A percentile compares a stretch with the other conserved stretches of the same genome.
Conservation (phyloP, 1,140 invertebrate species). For the Drosophila pandora region DNA sequence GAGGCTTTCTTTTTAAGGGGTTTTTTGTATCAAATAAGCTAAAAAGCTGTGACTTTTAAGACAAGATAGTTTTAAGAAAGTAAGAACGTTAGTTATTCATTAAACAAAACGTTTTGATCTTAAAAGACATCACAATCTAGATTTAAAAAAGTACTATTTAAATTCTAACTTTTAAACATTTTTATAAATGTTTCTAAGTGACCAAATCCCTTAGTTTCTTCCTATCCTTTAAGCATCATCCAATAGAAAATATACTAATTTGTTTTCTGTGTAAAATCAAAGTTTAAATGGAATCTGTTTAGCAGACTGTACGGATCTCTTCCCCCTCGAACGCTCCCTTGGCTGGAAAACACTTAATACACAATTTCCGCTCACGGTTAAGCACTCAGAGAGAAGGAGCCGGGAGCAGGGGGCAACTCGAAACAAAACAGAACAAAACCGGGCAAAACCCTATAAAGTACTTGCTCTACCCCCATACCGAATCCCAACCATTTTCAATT, state of each 20-base stretch:
- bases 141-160: too few species aligned
- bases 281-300: conserved; percentile 59
- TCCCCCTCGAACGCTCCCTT: conserved; percentile 21
- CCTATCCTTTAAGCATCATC: too few species aligned
- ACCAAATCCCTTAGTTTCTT: too few species aligned
- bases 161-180: too few species aligned
- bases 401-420: conserved; percentile 17
- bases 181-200: too few species aligned
- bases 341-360: conserved; percentile 66
- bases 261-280: conserved; percentile 11
- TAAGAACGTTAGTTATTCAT: too few species aligned
- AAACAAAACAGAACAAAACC: conserved; percentile 23
- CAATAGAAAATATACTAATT: neutral
- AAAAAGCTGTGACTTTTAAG: too few species aligned
- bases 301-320: conserved; percentile 37
- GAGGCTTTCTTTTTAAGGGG: too few species aligned
- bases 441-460: conserved; percentile 60
- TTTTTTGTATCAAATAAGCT: too few species aligned
- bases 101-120: too few species aligned
- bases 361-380: conserved; percentile 77
- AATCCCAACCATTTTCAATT: neutral
- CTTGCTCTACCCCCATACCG: conserved; percentile 21
- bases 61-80: too few species aligned
- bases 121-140: too few species aligned
- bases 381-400: conserved; percentile 32